Percentiles rank a stretch among this genome's conserved stretches.
phyloP scores from a whole-genome alignment of 2,888 invertebrate species.

The Rhagonycha lutea region DNA sequence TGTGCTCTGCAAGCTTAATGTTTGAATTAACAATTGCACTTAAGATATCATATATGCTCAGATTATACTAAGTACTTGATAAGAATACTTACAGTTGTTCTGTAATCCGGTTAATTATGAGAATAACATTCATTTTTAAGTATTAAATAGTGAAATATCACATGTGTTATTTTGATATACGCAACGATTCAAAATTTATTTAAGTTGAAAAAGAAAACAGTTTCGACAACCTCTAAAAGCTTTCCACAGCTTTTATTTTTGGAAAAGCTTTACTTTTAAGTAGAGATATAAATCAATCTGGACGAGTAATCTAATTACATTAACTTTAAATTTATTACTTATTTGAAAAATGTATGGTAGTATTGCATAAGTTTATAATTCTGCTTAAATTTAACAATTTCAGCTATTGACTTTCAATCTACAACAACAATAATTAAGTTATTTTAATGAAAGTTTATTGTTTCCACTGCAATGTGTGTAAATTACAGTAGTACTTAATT shows the following conservation, averaged over 20 bases:
- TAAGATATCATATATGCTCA: slow-evolving; percentile 19
- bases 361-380: neutral
- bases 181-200: neutral
- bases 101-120: neutral
- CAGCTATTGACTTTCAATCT: neutral
- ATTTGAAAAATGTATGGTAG: neutral
- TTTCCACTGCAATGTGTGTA: neutral
- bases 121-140: neutral
- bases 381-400: neutral
- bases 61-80: slow-evolving; percentile 20
- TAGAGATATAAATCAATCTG: neutral
- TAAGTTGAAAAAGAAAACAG: neutral
- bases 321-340: neutral
- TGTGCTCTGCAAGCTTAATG: slow-evolving; percentile 18
- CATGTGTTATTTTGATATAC: neutral
- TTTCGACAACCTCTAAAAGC: neutral
- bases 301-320: neutral
- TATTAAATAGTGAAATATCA: neutral
- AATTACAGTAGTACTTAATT: neutral
- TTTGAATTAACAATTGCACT: slow-evolving; percentile 28
- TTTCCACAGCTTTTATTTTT: neutral
- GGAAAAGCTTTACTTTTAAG: neutral
- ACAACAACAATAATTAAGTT: neutral
- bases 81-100: slow-evolving; percentile 11
- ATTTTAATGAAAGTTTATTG: neutral